Conservation (phyloP, 2,888 invertebrate genomes). For the Ditylenchus weischeri region DNA sequence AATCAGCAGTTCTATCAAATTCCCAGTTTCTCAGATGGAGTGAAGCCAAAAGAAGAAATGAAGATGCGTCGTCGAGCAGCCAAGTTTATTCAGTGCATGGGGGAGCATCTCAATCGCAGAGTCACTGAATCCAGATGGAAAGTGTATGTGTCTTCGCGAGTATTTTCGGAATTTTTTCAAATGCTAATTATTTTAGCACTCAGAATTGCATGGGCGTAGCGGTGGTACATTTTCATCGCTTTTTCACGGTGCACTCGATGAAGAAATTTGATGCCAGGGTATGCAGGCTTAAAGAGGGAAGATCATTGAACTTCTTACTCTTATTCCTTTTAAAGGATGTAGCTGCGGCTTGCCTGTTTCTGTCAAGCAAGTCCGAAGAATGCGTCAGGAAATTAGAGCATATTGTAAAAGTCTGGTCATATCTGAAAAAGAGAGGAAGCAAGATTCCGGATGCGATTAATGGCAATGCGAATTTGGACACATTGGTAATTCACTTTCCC, state of each 20-base stretch:
- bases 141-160: no score
- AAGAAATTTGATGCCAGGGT: slow-evolving; percentile 74
- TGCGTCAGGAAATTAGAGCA: slow-evolving; percentile 95
- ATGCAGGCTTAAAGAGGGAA: slow-evolving; percentile 10
- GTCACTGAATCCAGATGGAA: no score
- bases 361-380: slow-evolving; percentile 97
- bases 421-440: slow-evolving; percentile 68
- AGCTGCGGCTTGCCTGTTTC: slow-evolving; percentile 87
- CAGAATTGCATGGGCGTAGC: slow-evolving; percentile 86
- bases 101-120: no score
- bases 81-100: no score
- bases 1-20: no score
- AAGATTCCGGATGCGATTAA: neutral
- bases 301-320: neutral
- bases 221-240: slow-evolving; percentile 97
- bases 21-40: no score
- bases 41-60: no score
- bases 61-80: no score
- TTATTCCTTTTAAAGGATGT: slow-evolving; percentile 66
- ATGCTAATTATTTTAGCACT: no score
- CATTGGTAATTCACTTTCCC: slow-evolving; percentile 3
- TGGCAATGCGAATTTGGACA: slow-evolving; percentile 11
- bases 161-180: no score
- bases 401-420: slow-evolving; percentile 86
- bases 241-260: slow-evolving; percentile 97